Conservation (phyloP, 2,888 invertebrate species). For the Acanthopleura granulata region DNA sequence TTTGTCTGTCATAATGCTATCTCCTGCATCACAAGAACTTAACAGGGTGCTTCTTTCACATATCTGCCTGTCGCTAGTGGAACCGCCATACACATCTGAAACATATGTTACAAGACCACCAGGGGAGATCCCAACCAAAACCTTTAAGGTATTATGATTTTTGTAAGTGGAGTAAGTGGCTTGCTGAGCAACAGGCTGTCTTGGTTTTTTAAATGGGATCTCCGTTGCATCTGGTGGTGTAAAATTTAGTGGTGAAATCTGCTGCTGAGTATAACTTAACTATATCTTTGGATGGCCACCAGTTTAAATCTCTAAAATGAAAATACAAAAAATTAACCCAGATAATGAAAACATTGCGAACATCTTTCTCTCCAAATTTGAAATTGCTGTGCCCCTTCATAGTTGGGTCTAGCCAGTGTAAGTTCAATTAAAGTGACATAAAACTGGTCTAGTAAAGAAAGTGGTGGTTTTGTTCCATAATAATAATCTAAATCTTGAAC, state of each 20-base stretch:
- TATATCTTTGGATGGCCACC: slow-evolving; percentile 18
- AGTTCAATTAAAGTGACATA: not conserved
- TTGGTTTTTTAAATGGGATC: slow-evolving; percentile 41
- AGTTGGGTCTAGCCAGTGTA: not conserved
- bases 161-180: slow-evolving; percentile 44
- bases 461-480: not conserved
- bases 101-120: slow-evolving; percentile 39
- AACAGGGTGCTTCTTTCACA: slow-evolving; percentile 11
- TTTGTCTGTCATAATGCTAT: too few relatives aligned
- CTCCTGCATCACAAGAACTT: slow-evolving; percentile 33
- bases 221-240: slow-evolving; percentile 39
- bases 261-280: not conserved
- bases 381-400: not conserved
- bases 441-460: not conserved
- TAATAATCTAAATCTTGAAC: slow-evolving; percentile 4
- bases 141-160: slow-evolving; percentile 44
- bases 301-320: not conserved
- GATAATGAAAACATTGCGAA: not conserved
- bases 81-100: slow-evolving; percentile 46
- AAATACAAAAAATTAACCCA: slow-evolving; percentile 4
- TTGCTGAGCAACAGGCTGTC: slow-evolving; percentile 36
- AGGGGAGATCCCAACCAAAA: slow-evolving; percentile 35
- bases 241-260: not conserved
- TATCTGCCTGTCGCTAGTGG: slow-evolving; percentile 37
- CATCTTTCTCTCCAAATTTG: slow-evolving; percentile 4